Evolutionary conservation across 2,113 vertebrate genomes (phyloP).

Genomic region (Ptyas mucosa): DNA sequence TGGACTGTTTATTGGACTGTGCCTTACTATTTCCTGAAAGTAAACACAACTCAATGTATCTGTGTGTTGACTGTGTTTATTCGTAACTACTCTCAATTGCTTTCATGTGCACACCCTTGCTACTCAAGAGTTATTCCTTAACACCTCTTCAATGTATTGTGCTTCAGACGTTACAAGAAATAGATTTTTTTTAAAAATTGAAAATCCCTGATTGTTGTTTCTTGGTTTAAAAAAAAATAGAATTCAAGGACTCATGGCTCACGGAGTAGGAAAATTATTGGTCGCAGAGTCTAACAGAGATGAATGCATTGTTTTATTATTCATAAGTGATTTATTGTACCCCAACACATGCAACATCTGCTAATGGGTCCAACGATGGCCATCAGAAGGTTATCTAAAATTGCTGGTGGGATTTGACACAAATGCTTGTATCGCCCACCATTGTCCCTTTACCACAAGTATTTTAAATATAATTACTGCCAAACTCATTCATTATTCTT

Average conservation of each 20-base stretch:
- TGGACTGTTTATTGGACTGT: too few relatives aligned
- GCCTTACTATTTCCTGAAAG: too few relatives aligned
- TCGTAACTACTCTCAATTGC: too few relatives aligned
- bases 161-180: background rate
- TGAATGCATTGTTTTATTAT: slow-evolving; percentile 40
- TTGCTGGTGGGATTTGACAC: background rate
- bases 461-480: slow-evolving; percentile 49
- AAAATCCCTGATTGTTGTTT: background rate
- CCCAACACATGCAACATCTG: slow-evolving; percentile 1
- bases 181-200: background rate
- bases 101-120: too few relatives aligned
- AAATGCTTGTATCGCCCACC: slow-evolving; percentile 28
- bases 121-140: too few relatives aligned
- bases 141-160: too few relatives aligned
- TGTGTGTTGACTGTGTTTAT: too few relatives aligned
- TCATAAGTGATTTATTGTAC: slow-evolving; percentile 49
- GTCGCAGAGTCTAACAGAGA: slow-evolving; percentile 29
- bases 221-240: background rate
- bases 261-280: slow-evolving; percentile 1
- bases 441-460: slow-evolving; percentile 28
- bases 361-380: slow-evolving; percentile 47
- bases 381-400: slow-evolving; percentile 49
- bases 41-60: too few relatives aligned
- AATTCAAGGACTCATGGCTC: background rate
- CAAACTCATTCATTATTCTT: slow-evolving; percentile 37